These are phyloP conservation scores for Morpho achilles DNA, from an alignment of 2,888 invertebrate genomes.

Conservation along the genomic window DNA sequence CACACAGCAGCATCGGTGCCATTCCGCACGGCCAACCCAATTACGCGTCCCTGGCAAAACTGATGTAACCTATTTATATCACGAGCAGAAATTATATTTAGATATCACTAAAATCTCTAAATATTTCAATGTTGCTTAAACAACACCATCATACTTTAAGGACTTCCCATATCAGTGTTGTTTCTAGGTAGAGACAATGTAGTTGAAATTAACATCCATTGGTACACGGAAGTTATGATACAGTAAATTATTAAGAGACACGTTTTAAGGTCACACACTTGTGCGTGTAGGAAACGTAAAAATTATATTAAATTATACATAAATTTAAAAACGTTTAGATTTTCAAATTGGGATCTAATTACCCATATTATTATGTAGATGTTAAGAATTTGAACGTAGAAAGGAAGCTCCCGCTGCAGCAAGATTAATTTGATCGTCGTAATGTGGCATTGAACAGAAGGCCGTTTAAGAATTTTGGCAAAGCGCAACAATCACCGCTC, in stretches of 20 bases:
- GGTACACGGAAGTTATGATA: no score
- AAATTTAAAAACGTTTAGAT: no score
- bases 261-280: no score
- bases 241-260: no score
- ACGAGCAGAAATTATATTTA: slow-evolving; percentile 9
- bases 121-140: no score
- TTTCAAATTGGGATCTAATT: no score
- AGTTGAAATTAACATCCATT: no score
- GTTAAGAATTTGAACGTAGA: background rate
- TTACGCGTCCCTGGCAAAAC: slow-evolving; percentile 38
- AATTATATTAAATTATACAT: background rate
- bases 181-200: background rate
- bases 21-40: slow-evolving; percentile 38
- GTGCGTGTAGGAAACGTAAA: no score
- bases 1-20: slow-evolving; percentile 33
- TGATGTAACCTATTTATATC: slow-evolving; percentile 31
- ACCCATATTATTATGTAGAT: no score
- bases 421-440: slow-evolving; percentile 45
- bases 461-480: slow-evolving; percentile 80
- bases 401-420: slow-evolving; percentile 31
- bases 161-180: no score
- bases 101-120: no score
- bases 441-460: slow-evolving; percentile 69
- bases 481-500: slow-evolving; percentile 49
- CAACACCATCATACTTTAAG: no score